Evolutionary conservation across 2,888 invertebrate species (phyloP), one percentile per base, ranked within the genome.

Genomic region (Drosophila atroscutellata): DNA sequence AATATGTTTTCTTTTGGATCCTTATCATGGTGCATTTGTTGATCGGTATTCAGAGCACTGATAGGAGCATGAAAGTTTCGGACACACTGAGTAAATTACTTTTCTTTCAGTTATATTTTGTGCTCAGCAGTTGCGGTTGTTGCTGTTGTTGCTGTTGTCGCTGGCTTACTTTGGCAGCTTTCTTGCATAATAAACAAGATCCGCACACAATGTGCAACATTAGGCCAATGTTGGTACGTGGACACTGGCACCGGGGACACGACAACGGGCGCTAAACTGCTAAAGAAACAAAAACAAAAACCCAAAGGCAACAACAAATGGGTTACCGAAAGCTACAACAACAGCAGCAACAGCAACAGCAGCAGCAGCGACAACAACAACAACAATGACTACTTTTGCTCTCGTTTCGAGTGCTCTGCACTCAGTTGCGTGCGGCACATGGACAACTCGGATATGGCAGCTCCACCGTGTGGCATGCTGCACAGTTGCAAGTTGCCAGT

Each of bases 151-250:
- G 58, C 11, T 49, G 58, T 71, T 70, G 78, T 69, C 60, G 75
- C 68, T 88, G 82, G 60, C 78, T 83, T 69, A 64, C 75, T 86
- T 81, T 87, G 90, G 88, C 88, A 83, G 90, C 88, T 85, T 90
- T 90, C 86, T 86, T 86, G 90, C 86, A 86, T 86, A 86, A 86
- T 90, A 86, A 86, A 86, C 86, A 86, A 90, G 86, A 86, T 90
- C 86, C 89, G 90, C 90, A 85, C 80, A 90, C 87, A 86, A 89
- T 86, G 87, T 90, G 86, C 89, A 85, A 77, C 88, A 85, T 88
- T 88, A 88, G 85, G 81, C 88, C 90, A 89, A 82, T 89, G 87
- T 81, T 88, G 87, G 82, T 84, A 84, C 88, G 82, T 84, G 89
- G 89, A 85, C 86, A 85, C 77, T 87, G 75, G 75, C 73, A 63